A percentile compares a stretch with the other conserved stretches of the same genome.
These are phyloP conservation scores for Dolichopus griseipennis DNA, from an alignment of 2,888 invertebrate species.

Conservation along the genomic window DNA sequence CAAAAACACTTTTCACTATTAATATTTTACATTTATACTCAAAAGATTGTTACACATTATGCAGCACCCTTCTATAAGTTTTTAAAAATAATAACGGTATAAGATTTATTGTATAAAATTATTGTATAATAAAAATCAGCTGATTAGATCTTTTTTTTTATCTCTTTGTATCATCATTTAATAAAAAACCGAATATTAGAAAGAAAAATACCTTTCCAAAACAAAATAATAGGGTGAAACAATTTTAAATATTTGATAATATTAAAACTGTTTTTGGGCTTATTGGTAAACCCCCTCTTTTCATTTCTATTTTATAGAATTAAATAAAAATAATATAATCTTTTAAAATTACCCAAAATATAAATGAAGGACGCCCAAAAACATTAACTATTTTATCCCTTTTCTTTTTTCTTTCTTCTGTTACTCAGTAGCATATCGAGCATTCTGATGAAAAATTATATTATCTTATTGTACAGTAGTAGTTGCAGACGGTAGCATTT, in stretches of 20 bases:
- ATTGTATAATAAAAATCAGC: neutral
- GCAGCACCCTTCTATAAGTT: neutral
- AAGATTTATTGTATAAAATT: neutral
- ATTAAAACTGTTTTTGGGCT: too few relatives aligned
- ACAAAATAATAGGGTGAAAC: neutral
- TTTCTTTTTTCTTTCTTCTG: neutral
- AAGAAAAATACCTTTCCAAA: too few relatives aligned
- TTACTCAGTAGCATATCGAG: too few relatives aligned
- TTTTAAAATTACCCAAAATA: slow-evolving; percentile 1
- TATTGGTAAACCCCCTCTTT: neutral
- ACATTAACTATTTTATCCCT: neutral
- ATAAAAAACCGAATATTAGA: neutral
- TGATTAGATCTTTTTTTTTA: neutral
- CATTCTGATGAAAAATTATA: too few relatives aligned
- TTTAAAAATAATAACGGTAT: neutral
- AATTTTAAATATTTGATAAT: too few relatives aligned
- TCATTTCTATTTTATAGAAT: neutral
- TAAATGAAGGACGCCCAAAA: neutral
- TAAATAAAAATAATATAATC: neutral
- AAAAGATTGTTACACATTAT: too few relatives aligned
- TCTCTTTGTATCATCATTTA: neutral
- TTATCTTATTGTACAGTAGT: too few relatives aligned
- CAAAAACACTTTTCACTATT: too few relatives aligned
- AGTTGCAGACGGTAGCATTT: too few relatives aligned
- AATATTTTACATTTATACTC: too few relatives aligned